Evolutionary conservation across 2,797 vertebrate genomes (phyloP), one percentile per base, ranked within the genome.

Genomic region (Coregonus suidteri): DNA sequence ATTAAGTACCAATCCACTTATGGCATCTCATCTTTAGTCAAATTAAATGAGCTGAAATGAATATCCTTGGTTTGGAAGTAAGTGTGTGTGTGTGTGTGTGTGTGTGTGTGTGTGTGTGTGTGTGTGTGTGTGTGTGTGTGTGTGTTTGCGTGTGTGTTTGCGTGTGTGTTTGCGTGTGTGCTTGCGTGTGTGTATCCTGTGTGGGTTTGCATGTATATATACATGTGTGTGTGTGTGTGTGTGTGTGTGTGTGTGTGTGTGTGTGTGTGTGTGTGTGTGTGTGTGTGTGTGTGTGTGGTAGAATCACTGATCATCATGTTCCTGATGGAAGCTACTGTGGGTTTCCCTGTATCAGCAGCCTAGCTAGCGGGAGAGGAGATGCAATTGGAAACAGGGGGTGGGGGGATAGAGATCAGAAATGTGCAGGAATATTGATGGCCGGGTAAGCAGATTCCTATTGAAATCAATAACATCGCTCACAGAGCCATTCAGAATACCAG

Each of bases 331-430:
- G 6, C 37, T 41, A 41, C 37, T 41, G 6, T 41, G 37, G 37
- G 85, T 89, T 91, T 89, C 85, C 90, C 90, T 89, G 86, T 86
- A 88, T 91, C 89, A 92, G 91, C 92, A 91, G 82, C 89, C 88
- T 87, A 84, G 72, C 68, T 76, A 84, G 37, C 37, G 37, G 37
- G 37, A 85, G 86, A 84, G 83, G 78, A 86, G 84, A 78, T 82
- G 31, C 31, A 34, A 34, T 3, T 34, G 74, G 62, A 15, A 68
- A 71, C 75, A 64, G 20, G 16, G 15, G 56, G 30, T 41, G 67
- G 6, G 53, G 35, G 35, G 37, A 41, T 75, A 35, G 30, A 80
- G 85, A 84, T 91, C 84, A 87, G 87, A 89, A 86, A 86, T 83
- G 84, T 87, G 84, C 85, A 77, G 90, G 76, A 78, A 70, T 85